These are phyloP conservation scores for Lophotis ruficrista DNA, from an alignment of 2,113 vertebrate genomes.

Conservation along the genomic window DNA sequence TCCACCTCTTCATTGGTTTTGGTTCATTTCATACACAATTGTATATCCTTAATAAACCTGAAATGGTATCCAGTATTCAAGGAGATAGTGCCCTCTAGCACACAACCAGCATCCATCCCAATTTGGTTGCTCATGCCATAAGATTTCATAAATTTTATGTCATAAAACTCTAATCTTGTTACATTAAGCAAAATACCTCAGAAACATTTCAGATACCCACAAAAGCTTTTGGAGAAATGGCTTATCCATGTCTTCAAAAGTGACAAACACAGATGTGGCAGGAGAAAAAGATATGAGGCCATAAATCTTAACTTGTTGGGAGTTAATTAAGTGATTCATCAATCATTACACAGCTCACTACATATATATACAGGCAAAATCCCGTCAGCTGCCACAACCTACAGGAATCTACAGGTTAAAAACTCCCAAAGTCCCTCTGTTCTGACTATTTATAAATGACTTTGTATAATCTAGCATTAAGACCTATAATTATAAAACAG, in stretches of 20 bases:
- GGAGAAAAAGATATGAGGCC: slow-evolving; percentile 61
- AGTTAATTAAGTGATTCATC: slow-evolving; percentile 77
- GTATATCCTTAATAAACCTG: neutral
- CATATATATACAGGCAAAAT: slow-evolving; percentile 37
- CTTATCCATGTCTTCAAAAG: slow-evolving; percentile 64
- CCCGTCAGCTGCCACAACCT: slow-evolving; percentile 56
- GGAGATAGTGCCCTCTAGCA: slow-evolving; percentile 56
- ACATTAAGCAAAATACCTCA: slow-evolving; percentile 54
- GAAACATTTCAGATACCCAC: slow-evolving; percentile 58
- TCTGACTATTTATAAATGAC: slow-evolving; percentile 74
- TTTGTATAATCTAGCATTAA: slow-evolving; percentile 68
- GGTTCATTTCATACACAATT: neutral
- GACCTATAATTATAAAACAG: slow-evolving; percentile 70
- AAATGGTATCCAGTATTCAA: slow-evolving; percentile 18
- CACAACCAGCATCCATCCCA: slow-evolving; percentile 8
- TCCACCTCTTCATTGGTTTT: neutral
- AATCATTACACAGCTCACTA: slow-evolving; percentile 63
- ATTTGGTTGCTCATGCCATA: neutral
- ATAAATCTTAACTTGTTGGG: slow-evolving; percentile 71
- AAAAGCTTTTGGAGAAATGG: slow-evolving; percentile 49
- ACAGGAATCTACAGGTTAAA: slow-evolving; percentile 71
- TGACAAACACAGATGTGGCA: slow-evolving; percentile 69
- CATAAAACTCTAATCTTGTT: slow-evolving; percentile 63
- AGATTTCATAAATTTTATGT: slow-evolving; percentile 42
- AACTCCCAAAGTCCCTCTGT: slow-evolving; percentile 67